Percentiles rank a stretch among this genome's conserved stretches.
phyloP scores from a whole-genome alignment of 1,140 invertebrate genomes.

The Drosophila sucinea region DNA sequence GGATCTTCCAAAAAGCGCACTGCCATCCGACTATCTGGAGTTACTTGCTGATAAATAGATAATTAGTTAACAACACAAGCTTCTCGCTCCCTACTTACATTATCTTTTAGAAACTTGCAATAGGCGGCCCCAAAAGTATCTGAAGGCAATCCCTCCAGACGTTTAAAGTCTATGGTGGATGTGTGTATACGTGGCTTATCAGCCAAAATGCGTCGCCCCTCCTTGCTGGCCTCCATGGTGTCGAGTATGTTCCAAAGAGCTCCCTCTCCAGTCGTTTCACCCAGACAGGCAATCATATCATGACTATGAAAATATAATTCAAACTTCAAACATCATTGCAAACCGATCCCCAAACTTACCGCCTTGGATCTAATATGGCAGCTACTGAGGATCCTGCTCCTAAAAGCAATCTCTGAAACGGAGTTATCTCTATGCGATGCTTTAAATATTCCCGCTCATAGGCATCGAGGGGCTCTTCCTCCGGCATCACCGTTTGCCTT shows the following conservation, averaged over 20 bases:
- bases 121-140: constrained; percentile 94
- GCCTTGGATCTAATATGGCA: constrained; percentile 88
- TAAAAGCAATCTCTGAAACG: constrained; percentile 90
- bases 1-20: constrained; percentile 96
- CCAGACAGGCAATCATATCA: constrained; percentile 97
- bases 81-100: constrained; percentile 84
- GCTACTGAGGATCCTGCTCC: constrained; percentile 91
- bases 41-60: constrained; percentile 88
- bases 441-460: constrained; percentile 75
- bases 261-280: constrained; percentile 92
- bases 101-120: constrained; percentile 90
- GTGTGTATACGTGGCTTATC: constrained; percentile 95
- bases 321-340: not conserved
- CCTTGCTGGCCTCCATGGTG: constrained; percentile 85
- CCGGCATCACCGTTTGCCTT: constrained; percentile 29
- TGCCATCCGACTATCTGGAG: constrained; percentile 93
- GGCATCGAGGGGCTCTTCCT: constrained; percentile 40
- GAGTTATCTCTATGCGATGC: constrained; percentile 89
- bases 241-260: constrained; percentile 89
- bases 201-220: constrained; percentile 89
- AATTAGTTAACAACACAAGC: too few species aligned
- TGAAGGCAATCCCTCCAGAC: constrained; percentile 88
- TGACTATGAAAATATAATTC: constrained; percentile 83
- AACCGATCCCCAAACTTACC: constrained; percentile 37
- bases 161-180: constrained; percentile 90